Percentiles rank a stretch among this genome's conserved stretches.
phyloP scores from a whole-genome alignment of 2,113 vertebrate genomes.

The Dolichallabes microphthalmus region DNA sequence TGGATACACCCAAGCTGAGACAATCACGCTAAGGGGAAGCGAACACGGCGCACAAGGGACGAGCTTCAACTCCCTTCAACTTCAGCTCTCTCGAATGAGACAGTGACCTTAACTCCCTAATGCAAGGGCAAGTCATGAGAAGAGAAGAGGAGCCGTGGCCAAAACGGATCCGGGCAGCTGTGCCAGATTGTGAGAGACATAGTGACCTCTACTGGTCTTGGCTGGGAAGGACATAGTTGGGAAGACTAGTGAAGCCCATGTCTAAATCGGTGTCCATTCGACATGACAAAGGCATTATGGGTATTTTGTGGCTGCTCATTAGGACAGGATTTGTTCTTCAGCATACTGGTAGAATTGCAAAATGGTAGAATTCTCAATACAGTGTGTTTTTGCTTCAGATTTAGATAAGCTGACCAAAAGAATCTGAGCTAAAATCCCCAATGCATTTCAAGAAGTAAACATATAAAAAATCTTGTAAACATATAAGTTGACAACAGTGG shows the following conservation, averaged over 20 bases:
- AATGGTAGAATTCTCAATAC: background rate
- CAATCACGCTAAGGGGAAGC: background rate
- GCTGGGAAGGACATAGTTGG: background rate
- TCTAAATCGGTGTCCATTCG: background rate
- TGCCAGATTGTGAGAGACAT: background rate
- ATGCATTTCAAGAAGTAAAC: background rate
- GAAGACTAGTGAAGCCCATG: background rate
- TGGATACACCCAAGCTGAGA: slow-evolving; percentile 13
- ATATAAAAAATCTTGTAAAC: background rate
- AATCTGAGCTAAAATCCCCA: background rate
- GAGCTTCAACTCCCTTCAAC: slow-evolving; percentile 2
- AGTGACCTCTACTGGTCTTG: slow-evolving; percentile 31
- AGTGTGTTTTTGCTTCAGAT: background rate
- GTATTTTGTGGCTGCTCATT: background rate
- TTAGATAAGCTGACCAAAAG: background rate
- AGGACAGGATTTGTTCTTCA: background rate
- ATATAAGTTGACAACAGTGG: background rate
- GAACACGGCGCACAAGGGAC: background rate
- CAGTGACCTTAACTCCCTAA: slow-evolving; percentile 4
- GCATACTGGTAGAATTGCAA: background rate
- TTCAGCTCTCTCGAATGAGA: slow-evolving; percentile 1
- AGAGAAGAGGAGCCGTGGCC: background rate
- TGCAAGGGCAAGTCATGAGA: slow-evolving; percentile 23
- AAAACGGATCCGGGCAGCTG: background rate
- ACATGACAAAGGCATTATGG: background rate